Evolutionary conservation across 2,888 invertebrate genomes (phyloP).

Genomic region (Drosophila percnosoma): DNA sequence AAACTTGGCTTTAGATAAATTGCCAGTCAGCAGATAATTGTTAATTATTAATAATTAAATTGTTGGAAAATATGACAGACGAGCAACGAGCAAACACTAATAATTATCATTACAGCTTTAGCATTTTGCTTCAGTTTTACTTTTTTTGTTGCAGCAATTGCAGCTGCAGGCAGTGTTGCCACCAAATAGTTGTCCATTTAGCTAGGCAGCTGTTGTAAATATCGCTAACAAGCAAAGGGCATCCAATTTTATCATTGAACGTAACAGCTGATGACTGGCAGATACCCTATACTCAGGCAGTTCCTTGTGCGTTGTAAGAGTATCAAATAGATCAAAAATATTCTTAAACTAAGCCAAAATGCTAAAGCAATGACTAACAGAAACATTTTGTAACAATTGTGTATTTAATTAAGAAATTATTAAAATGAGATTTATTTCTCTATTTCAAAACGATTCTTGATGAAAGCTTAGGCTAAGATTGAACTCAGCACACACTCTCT

Average conservation of each 20-base stretch:
- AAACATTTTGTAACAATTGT: no score
- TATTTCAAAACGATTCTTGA: not conserved
- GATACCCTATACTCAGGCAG: conserved; percentile 5
- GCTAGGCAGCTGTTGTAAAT: conserved; percentile 63
- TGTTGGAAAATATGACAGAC: conserved; percentile 56
- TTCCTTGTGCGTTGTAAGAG: not conserved
- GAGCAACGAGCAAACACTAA: conserved; percentile 45
- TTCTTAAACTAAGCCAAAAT: no score
- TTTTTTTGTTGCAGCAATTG: conserved; percentile 14
- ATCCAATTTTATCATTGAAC: not conserved
- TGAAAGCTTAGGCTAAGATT: not conserved
- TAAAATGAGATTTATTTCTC: not conserved
- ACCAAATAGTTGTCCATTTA: conserved; percentile 55
- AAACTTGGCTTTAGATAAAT: conserved; percentile 50
- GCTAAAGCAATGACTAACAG: not conserved
- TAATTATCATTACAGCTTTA: conserved; percentile 64
- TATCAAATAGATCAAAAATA: not conserved
- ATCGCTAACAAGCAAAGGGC: conserved; percentile 52
- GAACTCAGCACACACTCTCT: not conserved
- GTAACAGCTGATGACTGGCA: not conserved
- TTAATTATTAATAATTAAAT: conserved; percentile 78
- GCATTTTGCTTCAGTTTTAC: not conserved
- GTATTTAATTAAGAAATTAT: no score
- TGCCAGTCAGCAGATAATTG: conserved; percentile 60
- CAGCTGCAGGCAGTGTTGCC: conserved; percentile 37